Evolutionary conservation across 1,140 invertebrate genomes (phyloP).

Genomic region (Thaumetopoea pityocampa): DNA sequence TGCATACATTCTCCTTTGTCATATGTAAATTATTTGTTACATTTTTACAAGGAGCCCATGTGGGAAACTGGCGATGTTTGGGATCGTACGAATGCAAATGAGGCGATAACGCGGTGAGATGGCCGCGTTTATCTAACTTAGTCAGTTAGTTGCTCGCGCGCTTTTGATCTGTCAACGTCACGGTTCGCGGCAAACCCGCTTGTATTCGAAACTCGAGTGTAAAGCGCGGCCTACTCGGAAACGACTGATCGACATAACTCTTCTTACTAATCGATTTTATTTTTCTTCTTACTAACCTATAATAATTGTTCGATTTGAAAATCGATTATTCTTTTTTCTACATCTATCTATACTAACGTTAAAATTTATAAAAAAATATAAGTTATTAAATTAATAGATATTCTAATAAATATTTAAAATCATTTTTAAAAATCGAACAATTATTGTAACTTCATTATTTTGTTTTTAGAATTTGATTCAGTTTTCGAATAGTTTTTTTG

Average conservation of each 20-base stretch:
- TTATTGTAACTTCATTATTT: constrained; percentile 7
- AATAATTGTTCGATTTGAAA: constrained; percentile 13
- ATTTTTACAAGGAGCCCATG: constrained; percentile 42
- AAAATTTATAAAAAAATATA: background rate
- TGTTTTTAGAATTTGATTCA: background rate
- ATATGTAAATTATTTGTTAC: constrained; percentile 53
- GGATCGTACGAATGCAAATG: constrained; percentile 62
- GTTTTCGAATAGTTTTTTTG: constrained; percentile 7
- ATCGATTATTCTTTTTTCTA: no score
- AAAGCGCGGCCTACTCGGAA: constrained; percentile 11
- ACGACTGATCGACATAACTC: no score
- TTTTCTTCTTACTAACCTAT: constrained; percentile 5
- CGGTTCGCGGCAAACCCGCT: constrained; percentile 6
- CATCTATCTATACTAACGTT: background rate
- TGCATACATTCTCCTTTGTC: constrained; percentile 62
- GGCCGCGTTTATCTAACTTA: constrained; percentile 46
- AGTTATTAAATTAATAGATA: background rate
- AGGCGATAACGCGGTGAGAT: constrained; percentile 52
- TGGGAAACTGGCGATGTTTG: constrained; percentile 49
- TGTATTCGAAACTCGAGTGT: constrained; percentile 5
- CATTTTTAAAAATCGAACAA: constrained; percentile 6
- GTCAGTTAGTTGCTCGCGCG: constrained; percentile 61
- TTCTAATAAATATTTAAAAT: constrained; percentile 9
- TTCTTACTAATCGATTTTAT: no score
- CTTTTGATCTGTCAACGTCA: constrained; percentile 40